Conservation (phyloP, 1,140 invertebrate genomes). For the Temnothorax curvispinosus region DNA sequence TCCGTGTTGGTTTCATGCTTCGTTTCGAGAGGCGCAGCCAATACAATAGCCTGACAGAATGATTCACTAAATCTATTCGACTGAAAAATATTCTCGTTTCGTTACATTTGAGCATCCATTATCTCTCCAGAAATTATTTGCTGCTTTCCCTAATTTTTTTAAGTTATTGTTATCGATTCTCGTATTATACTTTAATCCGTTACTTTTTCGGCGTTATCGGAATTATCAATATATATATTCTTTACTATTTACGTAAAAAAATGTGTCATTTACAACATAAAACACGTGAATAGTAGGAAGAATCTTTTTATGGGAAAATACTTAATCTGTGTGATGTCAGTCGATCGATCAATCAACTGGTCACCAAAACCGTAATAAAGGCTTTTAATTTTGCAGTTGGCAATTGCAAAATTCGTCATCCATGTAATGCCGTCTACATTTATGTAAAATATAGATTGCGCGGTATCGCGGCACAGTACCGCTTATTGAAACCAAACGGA, state of each 20-base stretch:
- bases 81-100: conserved; percentile 21
- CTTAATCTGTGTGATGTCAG: background rate
- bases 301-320: background rate
- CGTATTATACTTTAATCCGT: background rate
- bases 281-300: background rate
- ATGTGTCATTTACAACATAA: background rate
- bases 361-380: background rate
- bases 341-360: background rate
- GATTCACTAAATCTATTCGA: conserved; percentile 53
- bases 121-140: background rate
- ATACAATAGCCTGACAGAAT: conserved; percentile 37
- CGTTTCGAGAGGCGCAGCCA: conserved; percentile 67
- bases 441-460: background rate
- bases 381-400: background rate
- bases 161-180: background rate
- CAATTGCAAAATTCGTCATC: background rate
- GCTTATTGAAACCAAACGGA: background rate
- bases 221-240: background rate
- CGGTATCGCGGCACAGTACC: background rate
- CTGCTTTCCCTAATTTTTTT: background rate
- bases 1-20: conserved; percentile 66
- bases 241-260: background rate
- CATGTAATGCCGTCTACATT: background rate
- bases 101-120: background rate
- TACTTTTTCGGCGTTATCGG: background rate